These are phyloP conservation scores for Hemistola chrysoprasaria DNA, from an alignment of 2,888 invertebrate species.

Conservation along the genomic window DNA sequence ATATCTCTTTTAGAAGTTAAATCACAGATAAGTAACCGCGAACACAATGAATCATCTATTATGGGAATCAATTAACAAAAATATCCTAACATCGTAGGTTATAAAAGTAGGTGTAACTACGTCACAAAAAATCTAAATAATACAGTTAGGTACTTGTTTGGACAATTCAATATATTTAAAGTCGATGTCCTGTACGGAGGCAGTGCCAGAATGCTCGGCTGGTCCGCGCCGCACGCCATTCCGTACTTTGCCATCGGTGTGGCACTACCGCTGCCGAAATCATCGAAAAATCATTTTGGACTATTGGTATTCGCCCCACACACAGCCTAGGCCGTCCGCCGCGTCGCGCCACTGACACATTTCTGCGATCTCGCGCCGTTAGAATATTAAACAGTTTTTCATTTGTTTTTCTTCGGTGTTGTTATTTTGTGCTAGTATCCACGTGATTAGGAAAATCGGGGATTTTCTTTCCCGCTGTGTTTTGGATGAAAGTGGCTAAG, in stretches of 20 bases:
- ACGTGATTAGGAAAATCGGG: conserved; percentile 49
- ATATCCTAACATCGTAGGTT: conserved; percentile 11
- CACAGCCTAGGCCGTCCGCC: conserved; percentile 69
- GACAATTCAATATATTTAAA: conserved; percentile 77
- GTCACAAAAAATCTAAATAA: conserved; percentile 39
- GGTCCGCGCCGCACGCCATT: conserved; percentile 58
- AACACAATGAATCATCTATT: conserved; percentile 14
- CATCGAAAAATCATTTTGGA: conserved; percentile 61
- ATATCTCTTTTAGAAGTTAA: too few relatives aligned
- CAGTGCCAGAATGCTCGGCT: conserved; percentile 40
- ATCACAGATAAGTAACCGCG: too few relatives aligned
- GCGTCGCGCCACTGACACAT: conserved; percentile 80
- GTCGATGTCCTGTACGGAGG: conserved; percentile 68
- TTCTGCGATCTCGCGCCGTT: conserved; percentile 72
- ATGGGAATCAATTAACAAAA: conserved; percentile 22
- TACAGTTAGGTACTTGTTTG: conserved; percentile 72
- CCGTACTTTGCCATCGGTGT: conserved; percentile 65
- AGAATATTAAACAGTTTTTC: conserved; percentile 72
- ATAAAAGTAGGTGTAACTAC: too few relatives aligned
- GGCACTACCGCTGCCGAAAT: conserved; percentile 67
- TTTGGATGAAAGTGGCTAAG: conserved; percentile 44
- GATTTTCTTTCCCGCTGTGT: conserved; percentile 38
- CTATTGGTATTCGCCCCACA: conserved; percentile 65
- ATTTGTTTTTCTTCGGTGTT: conserved; percentile 55
- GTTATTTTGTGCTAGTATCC: conserved; percentile 54